Evolutionary conservation across 2,113 vertebrate genomes (phyloP).

Genomic region (Centropus unirufus): DNA sequence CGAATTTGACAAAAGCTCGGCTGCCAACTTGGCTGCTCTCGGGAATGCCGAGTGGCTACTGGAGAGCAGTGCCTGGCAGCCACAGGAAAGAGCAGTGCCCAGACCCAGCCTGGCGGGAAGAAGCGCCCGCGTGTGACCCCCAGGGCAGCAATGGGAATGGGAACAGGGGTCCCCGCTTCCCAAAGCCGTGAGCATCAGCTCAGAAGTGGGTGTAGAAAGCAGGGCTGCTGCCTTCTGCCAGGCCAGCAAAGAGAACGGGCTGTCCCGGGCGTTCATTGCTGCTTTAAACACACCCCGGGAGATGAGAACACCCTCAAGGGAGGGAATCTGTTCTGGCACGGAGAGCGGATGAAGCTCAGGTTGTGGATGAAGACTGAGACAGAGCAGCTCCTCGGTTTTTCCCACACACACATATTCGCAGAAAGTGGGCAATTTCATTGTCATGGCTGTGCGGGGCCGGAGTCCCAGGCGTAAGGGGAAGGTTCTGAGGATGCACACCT

Average conservation of each 20-base stretch:
- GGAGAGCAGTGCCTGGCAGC: background rate
- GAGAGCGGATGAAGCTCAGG: background rate
- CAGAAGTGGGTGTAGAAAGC: background rate
- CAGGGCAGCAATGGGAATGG: accelerated
- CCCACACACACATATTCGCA: accelerated
- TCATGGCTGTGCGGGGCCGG: background rate
- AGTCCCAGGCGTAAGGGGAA: background rate
- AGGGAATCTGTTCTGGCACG: background rate
- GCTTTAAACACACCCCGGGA: background rate
- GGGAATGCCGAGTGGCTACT: accelerated
- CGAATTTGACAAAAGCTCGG: background rate
- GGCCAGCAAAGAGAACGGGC: background rate
- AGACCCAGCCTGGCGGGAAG: accelerated
- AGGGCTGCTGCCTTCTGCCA: background rate
- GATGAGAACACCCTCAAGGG: background rate
- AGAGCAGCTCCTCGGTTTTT: background rate
- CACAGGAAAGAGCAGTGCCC: background rate
- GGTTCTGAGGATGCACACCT: background rate
- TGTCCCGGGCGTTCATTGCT: accelerated
- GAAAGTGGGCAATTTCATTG: background rate
- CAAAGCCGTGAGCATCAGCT: accelerated
- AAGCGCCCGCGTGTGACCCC: accelerated
- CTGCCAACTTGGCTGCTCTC: background rate
- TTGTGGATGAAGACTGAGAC: background rate
- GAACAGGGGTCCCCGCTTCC: accelerated